Evolutionary conservation across 2,888 invertebrate genomes (phyloP).

Genomic region (Incurvaria masculella): DNA sequence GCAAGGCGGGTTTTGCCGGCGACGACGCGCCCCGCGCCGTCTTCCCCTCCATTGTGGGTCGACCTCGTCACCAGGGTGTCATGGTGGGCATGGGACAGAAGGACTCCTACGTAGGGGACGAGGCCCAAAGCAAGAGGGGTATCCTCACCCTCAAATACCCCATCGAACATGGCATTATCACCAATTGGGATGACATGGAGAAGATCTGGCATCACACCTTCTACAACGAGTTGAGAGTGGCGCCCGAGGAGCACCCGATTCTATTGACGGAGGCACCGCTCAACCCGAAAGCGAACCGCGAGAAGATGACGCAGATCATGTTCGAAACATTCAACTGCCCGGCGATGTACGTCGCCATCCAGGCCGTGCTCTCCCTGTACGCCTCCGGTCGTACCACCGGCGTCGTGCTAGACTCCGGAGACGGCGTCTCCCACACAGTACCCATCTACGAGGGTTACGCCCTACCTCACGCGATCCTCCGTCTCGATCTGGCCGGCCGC

Average conservation of each 20-base stretch:
- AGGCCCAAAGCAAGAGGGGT: slow-evolving; percentile 53
- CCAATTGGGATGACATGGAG: slow-evolving; percentile 87
- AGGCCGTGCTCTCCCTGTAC: slow-evolving; percentile 78
- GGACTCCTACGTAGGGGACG: slow-evolving; percentile 58
- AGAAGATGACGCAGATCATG: slow-evolving; percentile 81
- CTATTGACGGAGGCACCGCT: slow-evolving; percentile 75
- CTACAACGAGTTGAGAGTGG: slow-evolving; percentile 75
- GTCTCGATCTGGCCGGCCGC: slow-evolving; percentile 58
- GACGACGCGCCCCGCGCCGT: slow-evolving; percentile 94
- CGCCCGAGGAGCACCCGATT: slow-evolving; percentile 80
- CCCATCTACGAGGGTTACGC: slow-evolving; percentile 87
- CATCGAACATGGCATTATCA: slow-evolving; percentile 73
- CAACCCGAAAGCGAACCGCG: slow-evolving; percentile 74
- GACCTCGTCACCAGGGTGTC: slow-evolving; percentile 89
- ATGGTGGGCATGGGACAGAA: slow-evolving; percentile 99
- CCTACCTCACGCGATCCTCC: slow-evolving; percentile 60
- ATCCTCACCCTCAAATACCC: slow-evolving; percentile 65
- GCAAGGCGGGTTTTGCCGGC: slow-evolving; percentile 96
- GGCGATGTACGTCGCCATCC: slow-evolving; percentile 83
- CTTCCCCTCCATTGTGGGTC: slow-evolving; percentile 94
- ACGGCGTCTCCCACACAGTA: slow-evolving; percentile 86
- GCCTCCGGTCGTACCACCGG: slow-evolving; percentile 88
- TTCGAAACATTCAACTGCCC: slow-evolving; percentile 60
- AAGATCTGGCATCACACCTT: slow-evolving; percentile 87
- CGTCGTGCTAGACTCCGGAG: slow-evolving; percentile 85